These are phyloP conservation scores for Drosophila neutralis DNA, from an alignment of 2,888 invertebrate species.

Conservation along the genomic window DNA sequence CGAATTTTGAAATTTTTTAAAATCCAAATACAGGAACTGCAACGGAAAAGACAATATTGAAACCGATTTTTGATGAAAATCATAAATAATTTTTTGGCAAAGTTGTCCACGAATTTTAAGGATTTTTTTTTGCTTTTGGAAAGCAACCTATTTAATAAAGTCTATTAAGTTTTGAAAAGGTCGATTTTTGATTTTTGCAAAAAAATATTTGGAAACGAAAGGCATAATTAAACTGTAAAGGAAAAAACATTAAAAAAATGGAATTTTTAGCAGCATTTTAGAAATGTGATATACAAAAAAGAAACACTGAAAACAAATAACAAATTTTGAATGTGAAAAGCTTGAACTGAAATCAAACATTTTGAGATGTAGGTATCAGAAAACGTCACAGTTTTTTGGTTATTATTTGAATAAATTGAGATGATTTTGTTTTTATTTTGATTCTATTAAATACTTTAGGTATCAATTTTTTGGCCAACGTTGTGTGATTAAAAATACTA, in stretches of 20 bases:
- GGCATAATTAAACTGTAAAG: background rate
- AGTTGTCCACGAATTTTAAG: background rate
- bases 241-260: no score
- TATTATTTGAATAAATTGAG: background rate
- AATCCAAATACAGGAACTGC: background rate
- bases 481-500: background rate
- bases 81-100: background rate
- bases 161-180: background rate
- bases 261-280: no score
- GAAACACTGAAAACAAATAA: background rate
- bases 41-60: background rate
- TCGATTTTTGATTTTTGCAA: background rate
- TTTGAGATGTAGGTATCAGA: background rate
- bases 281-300: no score
- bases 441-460: background rate
- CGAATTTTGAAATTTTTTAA: background rate
- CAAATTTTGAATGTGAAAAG: background rate
- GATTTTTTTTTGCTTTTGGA: background rate
- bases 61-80: background rate
- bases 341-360: background rate
- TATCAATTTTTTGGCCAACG: background rate
- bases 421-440: background rate
- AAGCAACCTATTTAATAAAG: background rate
- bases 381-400: background rate
- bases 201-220: background rate